Evolutionary conservation across 2,797 vertebrate genomes (phyloP).

Genomic region (Remorina albescens): DNA sequence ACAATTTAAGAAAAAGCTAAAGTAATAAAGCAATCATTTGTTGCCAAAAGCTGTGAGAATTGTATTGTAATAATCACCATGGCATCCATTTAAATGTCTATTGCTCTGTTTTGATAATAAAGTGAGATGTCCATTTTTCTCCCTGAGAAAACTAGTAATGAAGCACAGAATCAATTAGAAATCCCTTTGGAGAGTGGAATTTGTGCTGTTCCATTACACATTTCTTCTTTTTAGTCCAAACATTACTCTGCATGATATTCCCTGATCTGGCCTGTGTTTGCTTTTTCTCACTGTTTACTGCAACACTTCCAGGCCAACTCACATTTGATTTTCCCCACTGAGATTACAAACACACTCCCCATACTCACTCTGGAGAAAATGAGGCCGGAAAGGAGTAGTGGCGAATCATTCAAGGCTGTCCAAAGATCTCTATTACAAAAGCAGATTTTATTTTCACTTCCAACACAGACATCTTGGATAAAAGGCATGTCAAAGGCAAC

Average conservation of each 20-base stretch:
- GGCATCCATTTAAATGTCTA: slow-evolving; percentile 65
- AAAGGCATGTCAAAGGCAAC: slow-evolving; percentile 80
- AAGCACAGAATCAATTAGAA: slow-evolving; percentile 80
- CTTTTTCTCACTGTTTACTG: slow-evolving; percentile 81
- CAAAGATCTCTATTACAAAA: slow-evolving; percentile 82
- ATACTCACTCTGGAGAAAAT: slow-evolving; percentile 72
- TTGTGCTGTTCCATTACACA: slow-evolving; percentile 76
- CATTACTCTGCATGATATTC: slow-evolving; percentile 77
- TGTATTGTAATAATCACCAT: slow-evolving; percentile 63
- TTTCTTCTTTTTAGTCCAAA: slow-evolving; percentile 75
- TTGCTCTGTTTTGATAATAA: slow-evolving; percentile 68
- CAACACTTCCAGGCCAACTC: slow-evolving; percentile 83
- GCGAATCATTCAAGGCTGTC: slow-evolving; percentile 82
- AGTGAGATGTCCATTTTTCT: slow-evolving; percentile 72
- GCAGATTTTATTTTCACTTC: slow-evolving; percentile 81
- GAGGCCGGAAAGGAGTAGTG: slow-evolving; percentile 75
- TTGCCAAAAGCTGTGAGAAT: slow-evolving; percentile 58
- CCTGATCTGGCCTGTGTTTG: slow-evolving; percentile 79
- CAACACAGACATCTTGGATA: slow-evolving; percentile 79
- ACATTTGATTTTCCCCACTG: slow-evolving; percentile 78
- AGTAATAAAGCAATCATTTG: slow-evolving; percentile 58
- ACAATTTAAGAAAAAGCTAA: slow-evolving; percentile 58
- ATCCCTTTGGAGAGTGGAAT: slow-evolving; percentile 67
- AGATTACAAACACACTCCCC: slow-evolving; percentile 76
- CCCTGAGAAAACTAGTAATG: slow-evolving; percentile 69